Conservation (phyloP, 2,797 vertebrate genomes). For the Acipenser oxyrinchus region DNA sequence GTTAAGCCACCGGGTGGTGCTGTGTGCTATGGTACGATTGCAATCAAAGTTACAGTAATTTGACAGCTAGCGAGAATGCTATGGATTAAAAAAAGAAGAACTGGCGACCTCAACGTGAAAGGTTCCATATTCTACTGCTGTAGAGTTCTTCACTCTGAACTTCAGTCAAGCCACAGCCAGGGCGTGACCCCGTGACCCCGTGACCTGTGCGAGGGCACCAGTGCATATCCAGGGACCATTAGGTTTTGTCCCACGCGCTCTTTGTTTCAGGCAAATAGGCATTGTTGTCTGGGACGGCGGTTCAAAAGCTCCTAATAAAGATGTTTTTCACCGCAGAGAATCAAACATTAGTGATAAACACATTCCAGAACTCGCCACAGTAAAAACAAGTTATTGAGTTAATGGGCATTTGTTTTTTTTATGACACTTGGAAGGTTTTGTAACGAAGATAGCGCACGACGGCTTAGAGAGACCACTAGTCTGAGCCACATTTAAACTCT, state of each 20-base stretch:
- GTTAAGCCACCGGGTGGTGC: too few species aligned
- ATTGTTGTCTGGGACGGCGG: conserved; percentile 3
- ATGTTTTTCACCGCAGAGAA: neutral
- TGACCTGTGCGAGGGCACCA: neutral
- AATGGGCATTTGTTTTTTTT: conserved; percentile 1
- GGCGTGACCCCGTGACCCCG: conserved; percentile 10
- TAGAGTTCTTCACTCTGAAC: conserved; percentile 6
- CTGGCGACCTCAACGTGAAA: neutral
- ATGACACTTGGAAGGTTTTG: neutral
- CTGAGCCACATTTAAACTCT: neutral
- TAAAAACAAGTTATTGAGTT: neutral
- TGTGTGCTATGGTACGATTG: too few species aligned
- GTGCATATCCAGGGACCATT: neutral
- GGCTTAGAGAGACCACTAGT: neutral
- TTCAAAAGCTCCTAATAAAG: conserved; percentile 11
- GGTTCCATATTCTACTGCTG: conserved; percentile 2
- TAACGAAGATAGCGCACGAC: too few species aligned
- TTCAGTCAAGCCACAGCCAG: conserved; percentile 3
- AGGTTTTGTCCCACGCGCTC: conserved; percentile 4
- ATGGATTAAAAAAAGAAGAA: neutral
- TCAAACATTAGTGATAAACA: neutral
- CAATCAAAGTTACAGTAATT: too few species aligned
- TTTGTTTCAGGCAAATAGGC: conserved; percentile 11
- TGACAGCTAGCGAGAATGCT: too few species aligned
- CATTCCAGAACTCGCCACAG: neutral